Evolutionary conservation across 2,888 invertebrate genomes (phyloP).

Genomic region (Agrochola macilenta): DNA sequence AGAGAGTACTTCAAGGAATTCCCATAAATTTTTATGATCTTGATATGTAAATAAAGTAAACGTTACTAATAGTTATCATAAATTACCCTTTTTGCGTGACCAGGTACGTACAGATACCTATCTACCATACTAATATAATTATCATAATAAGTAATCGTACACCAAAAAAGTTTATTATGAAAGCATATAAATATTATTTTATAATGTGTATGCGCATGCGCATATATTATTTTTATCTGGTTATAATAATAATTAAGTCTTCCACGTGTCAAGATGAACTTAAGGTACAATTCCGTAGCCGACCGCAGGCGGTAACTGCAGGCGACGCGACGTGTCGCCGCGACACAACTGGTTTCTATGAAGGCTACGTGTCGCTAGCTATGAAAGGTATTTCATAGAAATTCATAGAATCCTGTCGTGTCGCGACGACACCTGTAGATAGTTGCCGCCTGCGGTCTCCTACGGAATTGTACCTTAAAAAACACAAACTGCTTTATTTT

Average conservation of each 20-base stretch:
- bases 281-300: too few species aligned
- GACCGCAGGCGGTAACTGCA: too few species aligned
- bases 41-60: constrained; percentile 58
- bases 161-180: constrained; percentile 15
- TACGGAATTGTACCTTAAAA: too few species aligned
- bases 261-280: constrained; percentile 9
- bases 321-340: too few species aligned
- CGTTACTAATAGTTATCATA: constrained; percentile 50
- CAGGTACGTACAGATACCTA: neutral
- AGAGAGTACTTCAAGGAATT: constrained; percentile 60
- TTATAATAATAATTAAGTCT: constrained; percentile 3
- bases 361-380: too few species aligned
- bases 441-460: too few species aligned
- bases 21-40: constrained; percentile 58
- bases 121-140: neutral
- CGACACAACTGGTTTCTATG: too few species aligned
- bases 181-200: constrained; percentile 2
- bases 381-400: too few species aligned
- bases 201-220: constrained; percentile 21
- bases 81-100: constrained; percentile 35
- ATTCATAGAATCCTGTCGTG: too few species aligned
- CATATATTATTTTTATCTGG: constrained; percentile 30
- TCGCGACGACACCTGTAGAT: too few species aligned
- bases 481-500: too few species aligned
- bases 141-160: constrained; percentile 1